Conservation (phyloP, 1,140 invertebrate genomes). For the Acromyrmex echinatior region DNA sequence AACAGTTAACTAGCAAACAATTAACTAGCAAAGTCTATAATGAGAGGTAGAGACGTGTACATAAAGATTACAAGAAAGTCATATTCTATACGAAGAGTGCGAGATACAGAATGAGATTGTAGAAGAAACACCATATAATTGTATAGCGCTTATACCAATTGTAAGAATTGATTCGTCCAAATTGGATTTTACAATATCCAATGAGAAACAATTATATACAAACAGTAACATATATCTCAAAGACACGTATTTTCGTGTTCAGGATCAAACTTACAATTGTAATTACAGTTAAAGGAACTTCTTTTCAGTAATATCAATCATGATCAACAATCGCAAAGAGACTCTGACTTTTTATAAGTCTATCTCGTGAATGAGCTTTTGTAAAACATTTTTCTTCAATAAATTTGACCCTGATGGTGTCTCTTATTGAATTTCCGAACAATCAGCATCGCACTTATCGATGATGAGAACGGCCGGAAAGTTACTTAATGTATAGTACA, state of each 20-base stretch:
- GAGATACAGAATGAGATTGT: constrained; percentile 65
- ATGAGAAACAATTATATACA: constrained; percentile 6
- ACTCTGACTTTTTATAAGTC: constrained; percentile 2
- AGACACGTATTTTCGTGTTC: constrained; percentile 11
- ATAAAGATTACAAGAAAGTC: constrained; percentile 79
- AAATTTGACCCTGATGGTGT: constrained; percentile 36
- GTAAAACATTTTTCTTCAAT: constrained; percentile 11
- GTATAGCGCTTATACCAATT: constrained; percentile 74
- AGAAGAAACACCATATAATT: constrained; percentile 61
- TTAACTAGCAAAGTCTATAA: constrained; percentile 73
- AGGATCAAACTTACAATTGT: neutral
- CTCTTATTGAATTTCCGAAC: constrained; percentile 62
- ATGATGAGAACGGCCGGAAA: constrained; percentile 77
- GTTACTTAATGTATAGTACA: constrained; percentile 80
- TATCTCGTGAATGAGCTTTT: constrained; percentile 23
- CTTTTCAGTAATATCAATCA: neutral
- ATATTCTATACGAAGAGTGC: constrained; percentile 78
- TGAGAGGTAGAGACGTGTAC: constrained; percentile 74
- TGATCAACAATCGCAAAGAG: neutral
- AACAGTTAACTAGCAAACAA: constrained; percentile 61
- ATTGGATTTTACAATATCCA: constrained; percentile 42
- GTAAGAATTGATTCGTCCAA: constrained; percentile 30
- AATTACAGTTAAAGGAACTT: neutral
- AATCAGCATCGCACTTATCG: constrained; percentile 72
- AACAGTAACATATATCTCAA: neutral